Percentiles rank a stretch among this genome's conserved stretches.
phyloP scores from a whole-genome alignment of 2,797 vertebrate species.

The Malacoraja senta region DNA sequence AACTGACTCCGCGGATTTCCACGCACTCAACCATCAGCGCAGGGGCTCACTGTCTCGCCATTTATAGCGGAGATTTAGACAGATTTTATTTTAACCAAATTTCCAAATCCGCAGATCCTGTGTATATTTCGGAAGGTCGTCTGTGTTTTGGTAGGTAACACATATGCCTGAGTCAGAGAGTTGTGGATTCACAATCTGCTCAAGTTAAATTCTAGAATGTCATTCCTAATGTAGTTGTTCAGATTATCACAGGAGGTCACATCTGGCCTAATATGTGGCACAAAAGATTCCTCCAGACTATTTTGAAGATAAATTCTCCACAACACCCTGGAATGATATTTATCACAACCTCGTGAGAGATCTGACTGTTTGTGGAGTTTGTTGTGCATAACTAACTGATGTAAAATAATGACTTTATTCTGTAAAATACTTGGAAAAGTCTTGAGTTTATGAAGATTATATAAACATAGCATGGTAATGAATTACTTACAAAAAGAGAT shows the following conservation, averaged over 20 bases:
- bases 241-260: neutral
- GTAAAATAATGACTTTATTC: neutral
- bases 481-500: neutral
- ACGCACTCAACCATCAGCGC: too few relatives aligned
- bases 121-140: too few relatives aligned
- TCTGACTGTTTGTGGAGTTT: neutral
- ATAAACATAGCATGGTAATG: neutral
- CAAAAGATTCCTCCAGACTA: neutral
- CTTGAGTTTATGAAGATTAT: neutral
- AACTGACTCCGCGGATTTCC: too few relatives aligned
- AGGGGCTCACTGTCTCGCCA: too few relatives aligned
- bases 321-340: neutral
- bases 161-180: neutral
- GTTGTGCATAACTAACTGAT: neutral
- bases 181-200: neutral
- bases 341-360: neutral
- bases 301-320: neutral
- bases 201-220: neutral
- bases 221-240: neutral
- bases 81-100: too few relatives aligned
- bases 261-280: neutral
- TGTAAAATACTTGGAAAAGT: too few relatives aligned
- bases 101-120: too few relatives aligned
- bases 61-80: too few relatives aligned
- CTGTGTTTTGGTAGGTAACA: neutral